Evolutionary conservation across 2,888 invertebrate species (phyloP), one percentile per base, ranked within the genome.

Genomic region (Oscheius sp.): DNA sequence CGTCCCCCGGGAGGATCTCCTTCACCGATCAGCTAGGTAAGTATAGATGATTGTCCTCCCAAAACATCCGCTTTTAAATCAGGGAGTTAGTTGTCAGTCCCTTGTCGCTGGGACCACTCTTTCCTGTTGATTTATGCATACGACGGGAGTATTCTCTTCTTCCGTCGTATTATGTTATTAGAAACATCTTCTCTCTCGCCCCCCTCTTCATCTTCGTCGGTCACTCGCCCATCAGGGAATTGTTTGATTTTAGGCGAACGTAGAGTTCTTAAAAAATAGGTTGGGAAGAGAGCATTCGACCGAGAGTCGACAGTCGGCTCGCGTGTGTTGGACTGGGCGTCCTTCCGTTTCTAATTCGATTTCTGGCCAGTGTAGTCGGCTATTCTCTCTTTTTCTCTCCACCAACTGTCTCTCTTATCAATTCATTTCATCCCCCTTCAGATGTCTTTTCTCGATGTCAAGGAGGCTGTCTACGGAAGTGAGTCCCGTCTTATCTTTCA

Each of bases 1-100:
- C 75, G 33, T 75, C 75, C 45, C 71, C 73, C 54, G 67, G 73
- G 45, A 65, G 75, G 64, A 75, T 75, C 36, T 75, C 75, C 28
- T 75, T 75, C 64, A 68, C 70, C 49, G 75, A 75, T 67, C 75
- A 72, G 26, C 62, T 75, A 64, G 75, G 73, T 75, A 71, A 67
- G 61, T 44, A 17, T n/a, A 22, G n/a, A 24, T 14, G 12, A 17
- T 12, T 9, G n/a, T 14, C 12, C 14, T 49, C 12, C 24, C 24
- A 4, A 14, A 24, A 14, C 8, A 4, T 3, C 12, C 20, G 17
- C 12, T 20, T 41, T 41, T 9, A 36, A 36, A 36, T 3, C 12
- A 17, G 17, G 41, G n/a, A 9, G n/a, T 3, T 17, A 41, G 17
- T 17, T 20, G 8, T 36, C 9, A 24, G 20, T 47, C 49, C 49